A percentile compares a stretch with the other conserved stretches of the same genome.
Conservation (phyloP, 2,888 invertebrate genomes). For the Drosophila pseudotakahashii region DNA sequence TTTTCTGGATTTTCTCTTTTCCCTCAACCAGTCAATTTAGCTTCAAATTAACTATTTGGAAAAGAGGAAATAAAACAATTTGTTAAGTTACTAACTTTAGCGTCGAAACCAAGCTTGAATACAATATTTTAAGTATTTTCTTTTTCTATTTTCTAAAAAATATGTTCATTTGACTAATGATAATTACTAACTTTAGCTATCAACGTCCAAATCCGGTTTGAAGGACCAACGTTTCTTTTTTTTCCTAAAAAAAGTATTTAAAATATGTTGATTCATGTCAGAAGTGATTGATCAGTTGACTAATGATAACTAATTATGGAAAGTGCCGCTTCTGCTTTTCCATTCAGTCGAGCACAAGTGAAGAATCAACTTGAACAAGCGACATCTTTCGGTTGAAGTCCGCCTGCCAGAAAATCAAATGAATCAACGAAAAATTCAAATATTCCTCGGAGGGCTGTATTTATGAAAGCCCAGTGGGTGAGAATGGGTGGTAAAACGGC, state of each 20-base stretch:
- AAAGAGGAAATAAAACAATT: background rate
- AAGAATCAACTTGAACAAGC: slow-evolving; percentile 3
- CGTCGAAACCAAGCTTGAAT: no score
- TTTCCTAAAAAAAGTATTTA: background rate
- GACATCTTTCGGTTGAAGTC: slow-evolving; percentile 23
- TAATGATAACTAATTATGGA: slow-evolving; percentile 24
- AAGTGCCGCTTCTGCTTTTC: slow-evolving; percentile 13
- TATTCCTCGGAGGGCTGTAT: slow-evolving; percentile 12
- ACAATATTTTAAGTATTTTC: no score
- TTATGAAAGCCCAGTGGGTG: slow-evolving; percentile 25
- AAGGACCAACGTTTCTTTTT: no score
- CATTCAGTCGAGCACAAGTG: background rate
- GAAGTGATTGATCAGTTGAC: slow-evolving; percentile 21
- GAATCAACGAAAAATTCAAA: slow-evolving; percentile 40
- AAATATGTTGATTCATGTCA: background rate
- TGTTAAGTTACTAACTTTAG: no score
- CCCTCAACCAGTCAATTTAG: background rate
- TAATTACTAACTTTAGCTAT: no score
- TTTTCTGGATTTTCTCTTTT: background rate
- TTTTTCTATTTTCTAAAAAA: no score
- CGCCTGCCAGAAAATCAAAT: slow-evolving; percentile 21
- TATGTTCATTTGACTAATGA: no score
- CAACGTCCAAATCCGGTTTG: no score
- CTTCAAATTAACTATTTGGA: background rate
- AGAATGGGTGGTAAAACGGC: slow-evolving; percentile 6